Conservation (phyloP, 2,888 invertebrate genomes). For the Cremastobaeus sp. region DNA sequence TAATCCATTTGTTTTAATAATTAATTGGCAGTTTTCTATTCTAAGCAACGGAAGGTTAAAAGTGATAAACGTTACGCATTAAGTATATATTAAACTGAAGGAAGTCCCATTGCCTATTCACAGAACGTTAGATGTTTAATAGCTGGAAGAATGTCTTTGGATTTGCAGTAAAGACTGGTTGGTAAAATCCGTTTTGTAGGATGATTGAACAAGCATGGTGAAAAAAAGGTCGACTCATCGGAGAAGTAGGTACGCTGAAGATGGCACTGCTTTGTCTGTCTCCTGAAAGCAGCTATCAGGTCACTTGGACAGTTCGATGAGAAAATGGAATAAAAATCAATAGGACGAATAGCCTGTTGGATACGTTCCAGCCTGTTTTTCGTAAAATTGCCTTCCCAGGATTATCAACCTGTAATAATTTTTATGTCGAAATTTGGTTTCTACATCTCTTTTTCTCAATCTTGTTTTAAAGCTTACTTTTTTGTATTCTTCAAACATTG, state of each 20-base stretch:
- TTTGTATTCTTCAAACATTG: too few relatives aligned
- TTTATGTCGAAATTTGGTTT: conserved; percentile 19
- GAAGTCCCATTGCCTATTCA: conserved; percentile 30
- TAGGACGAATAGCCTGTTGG: conserved; percentile 69
- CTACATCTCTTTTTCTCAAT: too few relatives aligned
- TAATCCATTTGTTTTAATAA: too few relatives aligned
- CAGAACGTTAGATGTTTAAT: conserved; percentile 40
- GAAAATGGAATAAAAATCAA: conserved; percentile 73
- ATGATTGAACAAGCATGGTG: conserved; percentile 4
- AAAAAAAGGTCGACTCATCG: conserved; percentile 7
- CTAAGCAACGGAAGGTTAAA: too few relatives aligned
- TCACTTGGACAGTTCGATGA: conserved; percentile 63
- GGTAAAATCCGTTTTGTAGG: not conserved
- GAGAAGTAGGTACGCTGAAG: conserved; percentile 36
- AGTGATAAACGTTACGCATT: too few relatives aligned
- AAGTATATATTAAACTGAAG: too few relatives aligned
- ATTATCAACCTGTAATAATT: conserved; percentile 24
- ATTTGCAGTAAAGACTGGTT: conserved; percentile 5
- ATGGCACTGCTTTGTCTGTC: conserved; percentile 43
- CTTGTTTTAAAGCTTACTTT: too few relatives aligned
- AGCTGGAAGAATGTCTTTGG: conserved; percentile 32
- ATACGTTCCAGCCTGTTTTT: conserved; percentile 68
- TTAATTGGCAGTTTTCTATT: too few relatives aligned
- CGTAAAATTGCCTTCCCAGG: conserved; percentile 25
- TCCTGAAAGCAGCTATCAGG: conserved; percentile 50